Evolutionary conservation across 1,140 invertebrate genomes (phyloP), one percentile per base, ranked within the genome.

Genomic region (Heliconius eleuchia): DNA sequence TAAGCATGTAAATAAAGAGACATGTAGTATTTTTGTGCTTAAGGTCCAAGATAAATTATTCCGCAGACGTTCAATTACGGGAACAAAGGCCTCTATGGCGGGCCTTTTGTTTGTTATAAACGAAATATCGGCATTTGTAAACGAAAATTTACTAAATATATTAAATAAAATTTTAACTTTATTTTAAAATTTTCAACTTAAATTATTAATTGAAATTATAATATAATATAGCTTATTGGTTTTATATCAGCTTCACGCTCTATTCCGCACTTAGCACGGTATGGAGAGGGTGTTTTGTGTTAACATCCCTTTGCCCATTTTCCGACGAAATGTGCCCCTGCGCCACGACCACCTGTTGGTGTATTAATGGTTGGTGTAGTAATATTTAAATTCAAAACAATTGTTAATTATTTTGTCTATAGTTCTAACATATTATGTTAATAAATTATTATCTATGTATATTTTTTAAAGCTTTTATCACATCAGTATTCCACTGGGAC

Each of bases 1-100:
- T 78, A 80, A 74, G 77, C 79, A 52, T 82, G 80, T 83, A 80
- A 66, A 78, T 77, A 80, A 73, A 71, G 77, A 73, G 42, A 77
- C 79, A 80, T 80, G 27, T 81, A 80, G 74, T 72, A 83, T 80
- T 78, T 83, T 80, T 80, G 77, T 77, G 82, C 76, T 78, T 83
- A 39, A 78, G 79, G 75, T 80, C 52, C 74, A 66, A 71, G 34
- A 76, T 80, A 73, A 76, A 80, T 76, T 55, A 80, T 37, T 72
- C 23, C 8, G 70, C 55, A 78, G 77, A 78, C 77, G 73, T 78
- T 74, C 77, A 78, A 80, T 76, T 73, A 80, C 34, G 55, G 37
- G 18, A 80, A 80, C 74, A 80, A 76, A 66, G 55, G 73, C 78
- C 52, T 74, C 46, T 30, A 73, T 78, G 71, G 76, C 30, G 46